phyloP scores from a whole-genome alignment of 2,113 vertebrate species.

The Oryzias woworae region DNA sequence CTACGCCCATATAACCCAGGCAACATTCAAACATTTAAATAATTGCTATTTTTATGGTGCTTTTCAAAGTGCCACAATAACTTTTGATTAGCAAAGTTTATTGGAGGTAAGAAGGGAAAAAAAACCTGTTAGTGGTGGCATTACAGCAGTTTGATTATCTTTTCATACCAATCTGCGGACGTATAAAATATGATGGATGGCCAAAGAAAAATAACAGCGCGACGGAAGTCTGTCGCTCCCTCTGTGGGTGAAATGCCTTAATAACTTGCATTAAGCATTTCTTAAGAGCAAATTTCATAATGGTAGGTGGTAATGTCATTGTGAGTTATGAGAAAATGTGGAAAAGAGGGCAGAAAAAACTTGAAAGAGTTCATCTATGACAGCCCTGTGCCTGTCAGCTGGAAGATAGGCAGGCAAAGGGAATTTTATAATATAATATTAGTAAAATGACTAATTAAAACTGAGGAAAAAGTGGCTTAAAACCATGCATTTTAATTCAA shows the following conservation, averaged over 20 bases:
- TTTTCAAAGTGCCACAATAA: conserved; percentile 74
- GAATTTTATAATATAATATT: too few species aligned
- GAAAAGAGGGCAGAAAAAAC: conserved; percentile 21
- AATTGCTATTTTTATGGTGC: conserved; percentile 75
- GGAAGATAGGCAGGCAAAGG: too few species aligned
- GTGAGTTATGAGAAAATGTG: conserved; percentile 37
- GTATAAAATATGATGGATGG: conserved; percentile 74
- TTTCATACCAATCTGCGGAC: conserved; percentile 73
- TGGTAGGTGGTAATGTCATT: conserved; percentile 18
- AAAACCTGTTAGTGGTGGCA: conserved; percentile 48
- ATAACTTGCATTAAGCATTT: conserved; percentile 51
- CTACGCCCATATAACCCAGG: conserved; percentile 43
- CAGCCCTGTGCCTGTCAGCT: conserved; percentile 1
- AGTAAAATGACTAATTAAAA: too few species aligned
- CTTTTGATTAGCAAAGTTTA: conserved; percentile 78
- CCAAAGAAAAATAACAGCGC: conserved; percentile 38
- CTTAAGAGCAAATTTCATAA: conserved; percentile 45
- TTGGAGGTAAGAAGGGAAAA: conserved; percentile 44
- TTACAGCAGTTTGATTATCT: conserved; percentile 75
- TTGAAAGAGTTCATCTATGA: conserved; percentile 21
- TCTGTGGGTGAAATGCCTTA: conserved; percentile 43
- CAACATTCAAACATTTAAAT: conserved; percentile 69
- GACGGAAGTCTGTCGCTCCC: conserved; percentile 32
- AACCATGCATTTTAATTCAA: too few species aligned
- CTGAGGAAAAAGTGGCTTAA: too few species aligned